phyloP scores from a whole-genome alignment of 2,888 invertebrate species.

The Chaetoderma sp. region DNA sequence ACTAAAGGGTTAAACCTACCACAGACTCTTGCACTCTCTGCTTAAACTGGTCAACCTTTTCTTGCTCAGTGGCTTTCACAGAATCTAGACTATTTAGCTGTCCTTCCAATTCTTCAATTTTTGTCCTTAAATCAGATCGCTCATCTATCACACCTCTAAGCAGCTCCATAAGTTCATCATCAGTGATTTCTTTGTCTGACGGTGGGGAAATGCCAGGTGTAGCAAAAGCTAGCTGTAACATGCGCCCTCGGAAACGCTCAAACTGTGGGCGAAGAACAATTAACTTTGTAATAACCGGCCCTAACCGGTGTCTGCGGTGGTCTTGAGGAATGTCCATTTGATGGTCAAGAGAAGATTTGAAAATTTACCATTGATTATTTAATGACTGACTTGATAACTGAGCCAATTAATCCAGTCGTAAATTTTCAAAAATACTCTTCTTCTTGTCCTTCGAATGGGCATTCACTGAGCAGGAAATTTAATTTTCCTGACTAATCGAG shows the following conservation, averaged over 20 bases:
- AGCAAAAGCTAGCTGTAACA: constrained; percentile 64
- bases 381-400: too few species aligned
- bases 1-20: too few species aligned
- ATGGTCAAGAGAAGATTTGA: too few species aligned
- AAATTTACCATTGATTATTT: too few species aligned
- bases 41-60: constrained; percentile 52
- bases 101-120: constrained; percentile 54
- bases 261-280: constrained; percentile 48
- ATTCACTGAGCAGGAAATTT: too few species aligned
- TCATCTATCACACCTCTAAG: constrained; percentile 62
- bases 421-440: too few species aligned
- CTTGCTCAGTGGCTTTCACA: constrained; percentile 49
- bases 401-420: too few species aligned
- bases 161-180: constrained; percentile 61
- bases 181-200: constrained; percentile 59
- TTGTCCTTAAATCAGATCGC: constrained; percentile 48
- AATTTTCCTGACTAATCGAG: too few species aligned
- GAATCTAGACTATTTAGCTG: constrained; percentile 47
- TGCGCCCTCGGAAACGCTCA: constrained; percentile 65
- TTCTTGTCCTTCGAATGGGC: too few species aligned
- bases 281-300: too few species aligned
- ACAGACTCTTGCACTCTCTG: constrained; percentile 51
- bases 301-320: too few species aligned
- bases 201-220: constrained; percentile 63
- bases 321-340: too few species aligned